Conservation (phyloP, 2,888 invertebrate species). For the Machimus atricapillus region DNA sequence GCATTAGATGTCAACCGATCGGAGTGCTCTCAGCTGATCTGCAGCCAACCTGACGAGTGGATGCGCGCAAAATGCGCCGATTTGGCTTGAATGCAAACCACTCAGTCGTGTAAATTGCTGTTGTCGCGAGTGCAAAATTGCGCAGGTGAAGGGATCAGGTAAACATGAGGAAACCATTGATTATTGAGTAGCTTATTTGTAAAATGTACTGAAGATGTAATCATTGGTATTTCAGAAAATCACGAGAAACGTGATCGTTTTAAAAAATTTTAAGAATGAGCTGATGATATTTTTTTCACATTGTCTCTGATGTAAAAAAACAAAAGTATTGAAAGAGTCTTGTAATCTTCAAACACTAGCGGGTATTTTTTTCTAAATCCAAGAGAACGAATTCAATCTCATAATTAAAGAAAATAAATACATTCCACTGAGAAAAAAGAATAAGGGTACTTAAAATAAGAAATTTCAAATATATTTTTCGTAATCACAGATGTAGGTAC, state of each 20-base stretch:
- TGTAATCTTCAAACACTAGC: not conserved
- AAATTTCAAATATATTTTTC: too few relatives aligned
- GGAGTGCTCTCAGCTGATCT: not conserved
- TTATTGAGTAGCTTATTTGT: not conserved
- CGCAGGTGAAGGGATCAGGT: not conserved
- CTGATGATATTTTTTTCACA: not conserved
- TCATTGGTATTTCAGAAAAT: not conserved
- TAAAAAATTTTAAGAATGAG: not conserved
- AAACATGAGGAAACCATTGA: not conserved
- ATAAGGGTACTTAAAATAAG: too few relatives aligned
- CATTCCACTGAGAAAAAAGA: too few relatives aligned
- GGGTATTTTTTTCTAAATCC: not conserved
- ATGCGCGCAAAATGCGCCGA: not conserved
- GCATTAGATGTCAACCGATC: slow-evolving; percentile 29
- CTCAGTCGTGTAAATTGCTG: not conserved
- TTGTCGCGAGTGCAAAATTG: not conserved
- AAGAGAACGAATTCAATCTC: not conserved
- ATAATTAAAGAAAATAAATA: too few relatives aligned
- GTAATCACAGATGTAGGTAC: too few relatives aligned
- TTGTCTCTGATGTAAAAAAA: not conserved
- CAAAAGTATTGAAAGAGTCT: not conserved
- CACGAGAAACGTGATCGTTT: not conserved
- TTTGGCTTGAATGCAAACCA: not conserved
- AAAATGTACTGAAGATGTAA: not conserved
- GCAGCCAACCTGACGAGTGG: not conserved